Conservation (phyloP, 2,888 invertebrate species). For the Drosophila mimetica region DNA sequence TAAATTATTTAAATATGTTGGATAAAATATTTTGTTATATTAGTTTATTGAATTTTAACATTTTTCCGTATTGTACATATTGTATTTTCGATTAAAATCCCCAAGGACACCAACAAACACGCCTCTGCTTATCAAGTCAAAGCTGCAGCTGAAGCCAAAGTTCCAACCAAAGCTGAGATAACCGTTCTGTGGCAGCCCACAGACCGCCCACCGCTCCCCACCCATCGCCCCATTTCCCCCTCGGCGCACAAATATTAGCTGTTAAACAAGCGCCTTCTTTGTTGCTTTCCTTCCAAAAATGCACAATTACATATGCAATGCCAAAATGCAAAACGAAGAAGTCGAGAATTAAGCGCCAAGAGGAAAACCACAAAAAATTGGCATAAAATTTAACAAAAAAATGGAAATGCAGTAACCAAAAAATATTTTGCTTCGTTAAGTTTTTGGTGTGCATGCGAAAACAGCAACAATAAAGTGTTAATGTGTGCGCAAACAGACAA, state of each 20-base stretch:
- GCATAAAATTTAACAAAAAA: constrained; percentile 50
- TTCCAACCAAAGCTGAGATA: constrained; percentile 39
- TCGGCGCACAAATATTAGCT: constrained; percentile 54
- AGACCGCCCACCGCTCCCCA: constrained; percentile 11
- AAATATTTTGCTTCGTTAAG: constrained; percentile 79
- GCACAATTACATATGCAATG: constrained; percentile 70
- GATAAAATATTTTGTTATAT: too few relatives aligned
- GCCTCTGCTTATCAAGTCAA: constrained; percentile 3
- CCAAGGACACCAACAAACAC: too few relatives aligned
- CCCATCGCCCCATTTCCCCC: background rate
- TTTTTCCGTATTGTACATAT: too few relatives aligned
- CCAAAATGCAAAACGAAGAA: constrained; percentile 44
- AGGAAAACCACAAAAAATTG: constrained; percentile 27
- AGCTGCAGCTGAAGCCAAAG: constrained; percentile 3
- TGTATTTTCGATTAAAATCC: background rate
- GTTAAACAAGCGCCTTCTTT: constrained; percentile 50
- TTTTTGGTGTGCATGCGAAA: constrained; percentile 66
- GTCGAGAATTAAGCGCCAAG: constrained; percentile 48
- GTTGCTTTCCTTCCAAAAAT: constrained; percentile 35
- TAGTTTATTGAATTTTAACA: too few relatives aligned
- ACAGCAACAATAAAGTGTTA: constrained; percentile 71
- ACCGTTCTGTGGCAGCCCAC: constrained; percentile 38
- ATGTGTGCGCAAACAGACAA: constrained; percentile 49
- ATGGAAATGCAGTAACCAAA: constrained; percentile 62
- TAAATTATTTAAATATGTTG: too few relatives aligned